These are phyloP conservation scores for Pomatorhinus ruficollis DNA, from an alignment of 2,113 vertebrate species.

Conservation along the genomic window DNA sequence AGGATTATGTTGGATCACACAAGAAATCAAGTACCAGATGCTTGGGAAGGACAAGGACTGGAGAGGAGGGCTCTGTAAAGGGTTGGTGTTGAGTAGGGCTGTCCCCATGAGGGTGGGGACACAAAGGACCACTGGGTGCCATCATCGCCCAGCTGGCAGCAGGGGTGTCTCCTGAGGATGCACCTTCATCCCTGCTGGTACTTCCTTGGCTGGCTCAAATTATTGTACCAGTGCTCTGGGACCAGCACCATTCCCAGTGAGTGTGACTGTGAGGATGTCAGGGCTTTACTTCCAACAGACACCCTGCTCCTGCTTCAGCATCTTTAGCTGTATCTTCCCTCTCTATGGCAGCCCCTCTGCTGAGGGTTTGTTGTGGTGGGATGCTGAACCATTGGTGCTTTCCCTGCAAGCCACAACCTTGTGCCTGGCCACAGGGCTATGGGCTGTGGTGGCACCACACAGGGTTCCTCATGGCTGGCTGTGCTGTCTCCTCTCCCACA, in stretches of 20 bases:
- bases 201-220: not conserved
- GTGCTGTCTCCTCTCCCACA: slow-evolving; percentile 18
- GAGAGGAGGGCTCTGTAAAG: not conserved
- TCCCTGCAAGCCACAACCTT: not conserved
- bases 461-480: not conserved
- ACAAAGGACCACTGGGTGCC: not conserved
- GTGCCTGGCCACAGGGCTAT: not conserved
- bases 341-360: not conserved
- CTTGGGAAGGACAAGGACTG: not conserved
- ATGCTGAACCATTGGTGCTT: not conserved
- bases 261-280: not conserved
- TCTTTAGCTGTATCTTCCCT: not conserved
- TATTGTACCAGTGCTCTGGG: not conserved
- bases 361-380: not conserved
- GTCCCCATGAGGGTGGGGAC: not conserved
- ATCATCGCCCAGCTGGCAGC: not conserved
- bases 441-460: fast-evolving
- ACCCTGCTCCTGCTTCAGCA: not conserved
- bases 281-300: not conserved
- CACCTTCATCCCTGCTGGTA: not conserved
- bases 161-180: not conserved
- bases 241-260: not conserved
- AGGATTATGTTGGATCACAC: fast-evolving
- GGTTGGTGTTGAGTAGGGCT: not conserved
- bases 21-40: fast-evolving